A percentile compares a stretch with the other conserved stretches of the same genome.
phyloP scores from a whole-genome alignment of 2,113 vertebrate species.

The Poeciliopsis retropinna region DNA sequence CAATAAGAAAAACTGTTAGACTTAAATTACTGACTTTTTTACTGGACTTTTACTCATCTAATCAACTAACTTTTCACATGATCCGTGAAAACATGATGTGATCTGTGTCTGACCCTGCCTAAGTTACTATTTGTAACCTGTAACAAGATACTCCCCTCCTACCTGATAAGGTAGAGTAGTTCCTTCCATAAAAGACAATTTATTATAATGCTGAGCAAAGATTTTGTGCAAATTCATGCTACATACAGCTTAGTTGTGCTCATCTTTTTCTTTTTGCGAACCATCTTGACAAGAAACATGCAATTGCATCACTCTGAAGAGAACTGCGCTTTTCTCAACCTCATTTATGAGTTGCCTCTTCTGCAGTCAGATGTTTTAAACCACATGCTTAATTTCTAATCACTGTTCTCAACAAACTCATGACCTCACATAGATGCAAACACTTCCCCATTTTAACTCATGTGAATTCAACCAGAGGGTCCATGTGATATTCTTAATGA shows the following conservation, averaged over 20 bases:
- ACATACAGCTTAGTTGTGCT: conserved; percentile 1
- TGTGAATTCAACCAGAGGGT: background rate
- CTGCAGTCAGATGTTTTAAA: background rate
- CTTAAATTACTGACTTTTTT: background rate
- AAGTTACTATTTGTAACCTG: conserved; percentile 28
- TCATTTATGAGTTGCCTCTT: background rate
- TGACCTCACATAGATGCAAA: background rate
- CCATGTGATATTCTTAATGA: background rate
- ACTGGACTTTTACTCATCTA: background rate
- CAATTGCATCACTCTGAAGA: background rate
- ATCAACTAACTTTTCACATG: background rate
- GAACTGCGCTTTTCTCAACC: background rate
- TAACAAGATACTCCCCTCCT: conserved; percentile 29
- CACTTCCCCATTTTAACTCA: background rate
- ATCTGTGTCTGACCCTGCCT: conserved; percentile 21
- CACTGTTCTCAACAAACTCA: background rate
- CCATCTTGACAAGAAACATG: background rate
- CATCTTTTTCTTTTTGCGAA: background rate
- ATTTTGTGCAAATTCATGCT: conserved; percentile 21
- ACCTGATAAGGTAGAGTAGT: conserved; percentile 4
- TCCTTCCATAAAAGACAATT: conserved; percentile 38
- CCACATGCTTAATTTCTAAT: background rate
- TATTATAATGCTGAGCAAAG: conserved; percentile 5
- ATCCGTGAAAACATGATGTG: background rate
- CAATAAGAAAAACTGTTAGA: background rate